These are phyloP conservation scores for Phoenicopterus ruber DNA, from an alignment of 2,113 vertebrate species.

Conservation along the genomic window DNA sequence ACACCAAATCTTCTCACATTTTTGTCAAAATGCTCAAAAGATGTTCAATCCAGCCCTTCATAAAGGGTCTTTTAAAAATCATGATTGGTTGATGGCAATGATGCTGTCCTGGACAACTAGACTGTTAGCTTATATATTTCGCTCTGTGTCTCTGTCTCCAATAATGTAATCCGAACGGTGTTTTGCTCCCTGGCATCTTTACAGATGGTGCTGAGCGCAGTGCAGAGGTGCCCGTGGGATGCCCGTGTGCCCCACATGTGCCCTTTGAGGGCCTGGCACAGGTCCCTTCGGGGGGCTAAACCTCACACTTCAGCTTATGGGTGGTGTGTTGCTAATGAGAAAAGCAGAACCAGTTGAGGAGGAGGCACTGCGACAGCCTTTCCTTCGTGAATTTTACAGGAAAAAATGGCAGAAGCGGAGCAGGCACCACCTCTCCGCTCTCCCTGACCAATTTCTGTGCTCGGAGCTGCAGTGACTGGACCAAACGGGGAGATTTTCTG, in stretches of 20 bases:
- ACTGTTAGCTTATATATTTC: background rate
- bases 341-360: background rate
- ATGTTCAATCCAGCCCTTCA: background rate
- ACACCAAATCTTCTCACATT: background rate
- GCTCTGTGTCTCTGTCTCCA: background rate
- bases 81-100: background rate
- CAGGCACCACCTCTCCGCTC: background rate
- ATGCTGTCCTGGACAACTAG: background rate
- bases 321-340: background rate
- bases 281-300: background rate
- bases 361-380: background rate
- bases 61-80: background rate
- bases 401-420: background rate
- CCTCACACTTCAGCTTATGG: background rate
- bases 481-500: background rate
- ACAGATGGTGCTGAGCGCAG: background rate
- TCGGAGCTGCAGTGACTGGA: background rate
- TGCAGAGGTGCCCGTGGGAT: background rate
- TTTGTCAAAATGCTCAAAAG: background rate
- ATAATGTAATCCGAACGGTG: background rate
- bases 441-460: background rate
- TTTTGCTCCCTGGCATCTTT: background rate
- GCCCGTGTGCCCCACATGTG: accelerated
- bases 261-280: background rate
- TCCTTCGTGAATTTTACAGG: background rate